phyloP scores from a whole-genome alignment of 2,797 vertebrate species.

The Pipistrellus nathusii region DNA sequence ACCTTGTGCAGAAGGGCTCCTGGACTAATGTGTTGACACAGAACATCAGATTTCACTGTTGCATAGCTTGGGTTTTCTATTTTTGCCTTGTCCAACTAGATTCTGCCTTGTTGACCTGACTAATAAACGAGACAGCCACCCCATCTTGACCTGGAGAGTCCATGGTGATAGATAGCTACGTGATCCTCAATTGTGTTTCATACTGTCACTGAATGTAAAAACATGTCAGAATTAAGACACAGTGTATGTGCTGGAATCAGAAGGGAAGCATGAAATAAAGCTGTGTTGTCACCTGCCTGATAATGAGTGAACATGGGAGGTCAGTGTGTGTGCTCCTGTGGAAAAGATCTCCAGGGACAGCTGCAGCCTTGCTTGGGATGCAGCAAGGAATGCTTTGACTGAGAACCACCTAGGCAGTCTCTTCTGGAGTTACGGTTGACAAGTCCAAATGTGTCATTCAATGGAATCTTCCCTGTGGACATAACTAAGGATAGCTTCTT shows the following conservation, averaged over 20 bases:
- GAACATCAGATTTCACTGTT: background rate
- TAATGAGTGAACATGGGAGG: slow-evolving; percentile 61
- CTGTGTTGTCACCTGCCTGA: slow-evolving; percentile 42
- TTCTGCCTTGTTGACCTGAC: slow-evolving; percentile 12
- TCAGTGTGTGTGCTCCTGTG: slow-evolving; percentile 5
- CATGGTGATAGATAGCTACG: slow-evolving; percentile 62
- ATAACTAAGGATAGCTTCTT: background rate
- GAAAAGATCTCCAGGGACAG: slow-evolving; percentile 61
- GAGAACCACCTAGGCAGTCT: slow-evolving; percentile 61
- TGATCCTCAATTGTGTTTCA: slow-evolving; percentile 64
- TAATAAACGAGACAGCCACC: slow-evolving; percentile 55
- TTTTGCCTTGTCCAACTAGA: background rate
- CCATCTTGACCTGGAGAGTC: slow-evolving; percentile 40
- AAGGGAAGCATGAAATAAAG: slow-evolving; percentile 65
- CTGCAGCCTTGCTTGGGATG: slow-evolving; percentile 49
- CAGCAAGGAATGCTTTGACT: slow-evolving; percentile 38
- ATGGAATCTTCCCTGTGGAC: background rate
- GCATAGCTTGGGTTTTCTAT: slow-evolving; percentile 19
- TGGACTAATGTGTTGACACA: background rate
- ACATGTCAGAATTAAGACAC: slow-evolving; percentile 77
- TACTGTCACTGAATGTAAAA: slow-evolving; percentile 75
- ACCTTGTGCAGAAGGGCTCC: background rate
- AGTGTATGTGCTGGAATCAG: slow-evolving; percentile 71
- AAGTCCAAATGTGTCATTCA: slow-evolving; percentile 25
- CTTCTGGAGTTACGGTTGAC: slow-evolving; percentile 58